Percentiles rank a stretch among this genome's conserved stretches.
These are phyloP conservation scores for Phthorimaea operculella DNA, from an alignment of 1,140 invertebrate species.

Conservation along the genomic window DNA sequence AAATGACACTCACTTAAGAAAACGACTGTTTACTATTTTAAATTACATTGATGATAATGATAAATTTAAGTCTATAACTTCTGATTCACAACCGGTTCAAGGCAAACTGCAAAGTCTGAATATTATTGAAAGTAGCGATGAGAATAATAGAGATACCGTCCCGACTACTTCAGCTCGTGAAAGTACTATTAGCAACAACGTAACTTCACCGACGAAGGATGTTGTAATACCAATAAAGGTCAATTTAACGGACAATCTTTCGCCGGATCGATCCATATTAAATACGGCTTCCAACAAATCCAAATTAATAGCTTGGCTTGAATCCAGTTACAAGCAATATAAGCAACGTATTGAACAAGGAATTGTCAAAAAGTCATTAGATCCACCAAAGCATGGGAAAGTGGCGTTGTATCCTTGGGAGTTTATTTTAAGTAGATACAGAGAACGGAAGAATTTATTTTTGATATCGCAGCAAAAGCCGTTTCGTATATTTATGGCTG, in stretches of 20 bases:
- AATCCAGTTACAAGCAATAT: constrained; percentile 45
- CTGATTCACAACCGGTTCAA: too few species aligned
- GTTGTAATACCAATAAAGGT: not conserved
- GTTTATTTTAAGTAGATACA: constrained; percentile 51
- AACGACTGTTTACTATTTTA: constrained; percentile 27
- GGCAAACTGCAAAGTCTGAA: too few species aligned
- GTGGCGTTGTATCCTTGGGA: constrained; percentile 46
- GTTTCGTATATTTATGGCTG: constrained; percentile 48
- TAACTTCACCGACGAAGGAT: not conserved
- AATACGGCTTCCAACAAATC: constrained; percentile 10
- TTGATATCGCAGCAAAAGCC: constrained; percentile 39
- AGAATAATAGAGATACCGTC: not conserved
- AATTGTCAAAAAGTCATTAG: constrained; percentile 30
- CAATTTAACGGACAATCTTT: not conserved
- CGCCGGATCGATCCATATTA: not conserved
- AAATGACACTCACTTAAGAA: constrained; percentile 38
- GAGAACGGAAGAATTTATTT: constrained; percentile 49
- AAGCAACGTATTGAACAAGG: constrained; percentile 29
- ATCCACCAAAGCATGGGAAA: constrained; percentile 41
- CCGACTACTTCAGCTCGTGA: not conserved
- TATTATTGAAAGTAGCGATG: not conserved
- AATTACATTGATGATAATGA: constrained; percentile 6
- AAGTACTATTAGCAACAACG: not conserved
- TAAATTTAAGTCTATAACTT: not conserved
- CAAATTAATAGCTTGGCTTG: constrained; percentile 46